phyloP scores from a whole-genome alignment of 2,888 invertebrate species.

The Drosophila borborema region DNA sequence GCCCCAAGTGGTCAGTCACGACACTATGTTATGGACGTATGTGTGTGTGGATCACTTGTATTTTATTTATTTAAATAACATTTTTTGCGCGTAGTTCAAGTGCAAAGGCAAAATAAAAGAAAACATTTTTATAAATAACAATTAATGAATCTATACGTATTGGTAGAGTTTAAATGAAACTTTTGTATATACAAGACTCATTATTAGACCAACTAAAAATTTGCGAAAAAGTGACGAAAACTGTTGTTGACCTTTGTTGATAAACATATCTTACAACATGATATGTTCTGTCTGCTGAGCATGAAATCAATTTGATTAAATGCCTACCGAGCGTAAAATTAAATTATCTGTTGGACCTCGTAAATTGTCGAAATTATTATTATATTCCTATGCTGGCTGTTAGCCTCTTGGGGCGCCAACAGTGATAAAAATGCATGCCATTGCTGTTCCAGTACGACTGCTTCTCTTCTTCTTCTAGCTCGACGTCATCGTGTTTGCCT shows the following conservation, averaged over 20 bases:
- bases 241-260: constrained; percentile 53
- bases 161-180: constrained; percentile 34
- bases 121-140: background rate
- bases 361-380: constrained; percentile 2
- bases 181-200: constrained; percentile 4
- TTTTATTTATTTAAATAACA: constrained; percentile 76
- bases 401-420: constrained; percentile 5
- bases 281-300: background rate
- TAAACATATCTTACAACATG: constrained; percentile 29
- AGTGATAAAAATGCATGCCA: constrained; percentile 50
- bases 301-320: constrained; percentile 1
- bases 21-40: constrained; percentile 19
- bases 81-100: constrained; percentile 69
- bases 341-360: constrained; percentile 16
- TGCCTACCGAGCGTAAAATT: background rate
- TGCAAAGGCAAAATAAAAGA: constrained; percentile 37
- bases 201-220: constrained; percentile 15
- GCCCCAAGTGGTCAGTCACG: constrained; percentile 39
- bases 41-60: constrained; percentile 60
- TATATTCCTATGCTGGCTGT: background rate
- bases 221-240: constrained; percentile 18
- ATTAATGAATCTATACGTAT: constrained; percentile 27
- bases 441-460: constrained; percentile 43
- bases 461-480: constrained; percentile 38
- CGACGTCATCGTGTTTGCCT: constrained; percentile 73